A percentile compares a stretch with the other conserved stretches of the same genome.
Evolutionary conservation across 1,140 invertebrate species (phyloP).

Genomic region (Tetragonula clypearis): DNA sequence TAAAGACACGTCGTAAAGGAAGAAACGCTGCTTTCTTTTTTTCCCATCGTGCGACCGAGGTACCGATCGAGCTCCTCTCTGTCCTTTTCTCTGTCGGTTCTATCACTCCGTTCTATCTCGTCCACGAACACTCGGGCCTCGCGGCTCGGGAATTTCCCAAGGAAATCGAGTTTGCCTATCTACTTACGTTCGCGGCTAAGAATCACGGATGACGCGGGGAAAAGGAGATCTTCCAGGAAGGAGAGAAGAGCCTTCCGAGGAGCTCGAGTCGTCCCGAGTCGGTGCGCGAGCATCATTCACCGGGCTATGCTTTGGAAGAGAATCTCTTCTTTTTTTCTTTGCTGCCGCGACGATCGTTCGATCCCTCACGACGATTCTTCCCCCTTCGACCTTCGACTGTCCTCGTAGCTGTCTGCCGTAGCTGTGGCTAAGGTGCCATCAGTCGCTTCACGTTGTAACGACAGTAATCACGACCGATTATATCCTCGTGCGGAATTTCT

Average conservation of each 20-base stretch:
- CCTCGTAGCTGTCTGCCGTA: not conserved
- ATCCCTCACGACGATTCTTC: not conserved
- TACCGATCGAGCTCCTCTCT: not conserved
- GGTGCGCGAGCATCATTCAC: conserved; percentile 9
- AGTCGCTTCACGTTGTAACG: conserved; percentile 77
- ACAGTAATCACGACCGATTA: conserved; percentile 79
- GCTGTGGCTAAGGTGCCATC: conserved; percentile 60
- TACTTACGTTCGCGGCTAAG: conserved; percentile 55
- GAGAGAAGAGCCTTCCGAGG: not conserved
- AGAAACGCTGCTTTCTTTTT: no score
- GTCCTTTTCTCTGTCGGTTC: not conserved
- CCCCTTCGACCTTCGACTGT: conserved; percentile 5
- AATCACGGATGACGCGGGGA: conserved; percentile 16
- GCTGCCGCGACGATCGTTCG: conserved; percentile 27
- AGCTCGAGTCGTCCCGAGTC: not conserved
- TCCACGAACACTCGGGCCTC: not conserved
- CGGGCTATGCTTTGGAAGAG: conserved; percentile 11
- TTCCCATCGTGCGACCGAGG: not conserved
- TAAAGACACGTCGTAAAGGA: not conserved
- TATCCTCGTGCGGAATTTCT: conserved; percentile 77
- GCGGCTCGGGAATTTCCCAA: conserved; percentile 12
- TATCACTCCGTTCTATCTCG: not conserved
- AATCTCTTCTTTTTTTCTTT: not conserved
- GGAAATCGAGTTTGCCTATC: conserved; percentile 63
- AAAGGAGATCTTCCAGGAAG: not conserved